Percentiles rank a stretch among this genome's conserved stretches.
These are phyloP conservation scores for Sycobia sp. DNA, from an alignment of 1,140 invertebrate species.

Conservation along the genomic window DNA sequence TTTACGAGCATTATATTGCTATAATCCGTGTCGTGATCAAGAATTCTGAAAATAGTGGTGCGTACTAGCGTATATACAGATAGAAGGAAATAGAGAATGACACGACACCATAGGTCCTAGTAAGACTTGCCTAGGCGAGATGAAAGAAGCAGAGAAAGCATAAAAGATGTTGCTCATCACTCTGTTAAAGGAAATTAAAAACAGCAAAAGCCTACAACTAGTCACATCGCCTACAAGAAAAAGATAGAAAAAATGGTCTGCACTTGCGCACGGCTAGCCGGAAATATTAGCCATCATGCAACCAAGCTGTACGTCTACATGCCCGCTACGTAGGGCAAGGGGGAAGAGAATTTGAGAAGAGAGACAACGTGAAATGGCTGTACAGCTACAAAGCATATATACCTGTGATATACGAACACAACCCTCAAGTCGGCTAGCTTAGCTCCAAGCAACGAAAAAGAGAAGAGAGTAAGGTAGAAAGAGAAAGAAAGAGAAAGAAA, in stretches of 20 bases:
- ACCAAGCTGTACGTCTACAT: background rate
- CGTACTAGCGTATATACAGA: background rate
- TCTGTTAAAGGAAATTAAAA: too few relatives aligned
- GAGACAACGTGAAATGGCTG: slow-evolving; percentile 24
- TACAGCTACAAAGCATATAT: too few relatives aligned
- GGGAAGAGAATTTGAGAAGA: background rate
- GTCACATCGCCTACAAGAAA: too few relatives aligned
- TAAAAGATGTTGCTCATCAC: background rate
- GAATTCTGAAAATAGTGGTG: too few relatives aligned
- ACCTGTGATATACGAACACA: too few relatives aligned
- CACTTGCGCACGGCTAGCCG: background rate
- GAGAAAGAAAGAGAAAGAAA: slow-evolving; percentile 6
- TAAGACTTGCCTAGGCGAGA: too few relatives aligned
- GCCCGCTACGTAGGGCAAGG: background rate
- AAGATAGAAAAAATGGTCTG: slow-evolving; percentile 8
- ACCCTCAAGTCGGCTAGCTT: too few relatives aligned
- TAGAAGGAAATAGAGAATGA: background rate
- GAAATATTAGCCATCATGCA: background rate
- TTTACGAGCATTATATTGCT: too few relatives aligned
- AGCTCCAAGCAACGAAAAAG: slow-evolving; percentile 1
- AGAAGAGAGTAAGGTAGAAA: too few relatives aligned
- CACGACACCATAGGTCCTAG: background rate
- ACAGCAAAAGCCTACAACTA: too few relatives aligned
- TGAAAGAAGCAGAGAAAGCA: background rate
- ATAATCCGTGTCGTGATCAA: too few relatives aligned